Percentiles rank a stretch among this genome's conserved stretches.
Conservation (phyloP, 2,797 vertebrate genomes). For the Alosa sapidissima region DNA sequence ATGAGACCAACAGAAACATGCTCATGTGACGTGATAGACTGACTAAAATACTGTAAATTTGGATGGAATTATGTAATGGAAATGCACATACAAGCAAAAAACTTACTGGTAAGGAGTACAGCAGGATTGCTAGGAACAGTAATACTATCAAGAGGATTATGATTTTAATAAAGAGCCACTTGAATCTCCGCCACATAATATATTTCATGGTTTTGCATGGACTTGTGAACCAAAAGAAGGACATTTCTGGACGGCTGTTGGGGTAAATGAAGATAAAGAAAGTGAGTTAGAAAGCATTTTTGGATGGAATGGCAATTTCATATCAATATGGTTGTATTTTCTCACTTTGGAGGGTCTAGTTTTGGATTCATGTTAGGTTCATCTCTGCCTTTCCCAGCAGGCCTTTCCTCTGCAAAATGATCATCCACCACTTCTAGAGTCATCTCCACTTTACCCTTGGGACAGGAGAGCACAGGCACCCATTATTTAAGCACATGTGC, state of each 20-base stretch:
- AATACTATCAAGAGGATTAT: slow-evolving; percentile 81
- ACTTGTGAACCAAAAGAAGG: slow-evolving; percentile 99
- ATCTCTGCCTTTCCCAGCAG: slow-evolving; percentile 94
- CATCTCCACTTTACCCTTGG: slow-evolving; percentile 97
- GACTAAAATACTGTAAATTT: too few relatives aligned
- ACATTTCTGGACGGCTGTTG: slow-evolving; percentile 93
- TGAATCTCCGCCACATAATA: slow-evolving; percentile 93
- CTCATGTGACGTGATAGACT: too few relatives aligned
- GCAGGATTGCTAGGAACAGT: slow-evolving; percentile 86
- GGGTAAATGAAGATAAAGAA: slow-evolving; percentile 12
- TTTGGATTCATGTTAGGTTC: slow-evolving; percentile 99
- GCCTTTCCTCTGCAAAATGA: slow-evolving; percentile 89
- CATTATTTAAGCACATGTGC: too few relatives aligned
- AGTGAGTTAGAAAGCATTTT: not conserved
- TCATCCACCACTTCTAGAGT: slow-evolving; percentile 92
- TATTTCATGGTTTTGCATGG: slow-evolving; percentile 98
- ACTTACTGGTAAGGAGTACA: slow-evolving; percentile 95
- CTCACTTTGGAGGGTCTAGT: slow-evolving; percentile 91
- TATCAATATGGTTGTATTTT: too few relatives aligned
- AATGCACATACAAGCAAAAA: not conserved
- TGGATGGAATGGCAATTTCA: too few relatives aligned
- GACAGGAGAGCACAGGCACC: slow-evolving; percentile 36
- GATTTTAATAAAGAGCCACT: slow-evolving; percentile 88
- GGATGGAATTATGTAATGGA: too few relatives aligned
- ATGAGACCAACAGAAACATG: too few relatives aligned